A percentile compares a stretch with the other conserved stretches of the same genome.
Evolutionary conservation across 92 coral and sea anemone genomes (phyloP).

Genomic region (Parazoanthus darwini): DNA sequence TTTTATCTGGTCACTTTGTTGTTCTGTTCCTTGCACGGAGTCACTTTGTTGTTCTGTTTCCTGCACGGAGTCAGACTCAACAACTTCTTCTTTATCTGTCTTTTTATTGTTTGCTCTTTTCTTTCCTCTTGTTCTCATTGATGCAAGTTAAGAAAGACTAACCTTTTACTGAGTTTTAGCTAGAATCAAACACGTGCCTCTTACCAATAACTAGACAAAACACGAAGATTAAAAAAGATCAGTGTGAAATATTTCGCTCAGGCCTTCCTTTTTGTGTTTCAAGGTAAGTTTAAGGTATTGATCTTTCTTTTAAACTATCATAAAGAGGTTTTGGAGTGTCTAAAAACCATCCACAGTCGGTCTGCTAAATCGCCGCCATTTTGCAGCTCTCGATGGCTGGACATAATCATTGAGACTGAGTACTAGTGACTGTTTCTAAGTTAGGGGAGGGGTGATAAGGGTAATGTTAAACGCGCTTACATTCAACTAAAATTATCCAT

Average conservation of each 20-base stretch:
- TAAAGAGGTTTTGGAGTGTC: too few species aligned
- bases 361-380: background rate
- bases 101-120: slow-evolving; percentile 12
- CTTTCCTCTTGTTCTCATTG: slow-evolving; percentile 28
- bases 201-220: background rate
- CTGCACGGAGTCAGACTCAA: background rate
- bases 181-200: background rate
- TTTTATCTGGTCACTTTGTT: background rate
- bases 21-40: background rate
- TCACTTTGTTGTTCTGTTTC: background rate
- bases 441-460: background rate
- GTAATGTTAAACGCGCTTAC: too few species aligned
- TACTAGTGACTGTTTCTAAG: background rate
- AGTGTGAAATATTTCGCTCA: background rate
- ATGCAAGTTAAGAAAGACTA: background rate
- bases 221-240: background rate
- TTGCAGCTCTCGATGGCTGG: background rate
- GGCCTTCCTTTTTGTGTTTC: background rate
- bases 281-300: background rate
- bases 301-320: background rate
- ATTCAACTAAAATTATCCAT: too few species aligned
- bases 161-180: too few species aligned
- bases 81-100: background rate
- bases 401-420: background rate
- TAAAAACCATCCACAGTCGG: too few species aligned